Base-by-base conservation (phyloP, 2,888 invertebrate genomes). In the Eurytoma adleriae region DNA sequence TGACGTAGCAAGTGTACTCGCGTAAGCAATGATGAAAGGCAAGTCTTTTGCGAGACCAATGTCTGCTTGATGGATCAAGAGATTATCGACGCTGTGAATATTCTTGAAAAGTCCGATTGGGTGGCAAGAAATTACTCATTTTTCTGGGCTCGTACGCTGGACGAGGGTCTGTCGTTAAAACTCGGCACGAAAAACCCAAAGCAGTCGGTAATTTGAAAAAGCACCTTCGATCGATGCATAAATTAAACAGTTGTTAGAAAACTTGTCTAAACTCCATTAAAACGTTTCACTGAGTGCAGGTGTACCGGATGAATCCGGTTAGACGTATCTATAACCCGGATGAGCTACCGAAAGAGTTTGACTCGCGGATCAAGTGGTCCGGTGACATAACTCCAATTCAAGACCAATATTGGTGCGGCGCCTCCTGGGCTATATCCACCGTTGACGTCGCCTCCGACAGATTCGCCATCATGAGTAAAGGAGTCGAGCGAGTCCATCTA, bases 361-460 rank as follows among this genome's bases (percentile, higher is more conserved):
- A 98, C 89, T 92, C 97, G 0, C 92, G 96, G 16, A 89, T 91
- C 0, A 93, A 93, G 71, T 98, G 98, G 98, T 94, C 94, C 0
- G 92, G 92, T 1, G 93, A 93, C 85, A 95, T 98, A 71, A 94
- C 95, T 0, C 93, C 93, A 0, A 91, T 96, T 4, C 92, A 93
- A 4, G 95, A 96, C 90, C 96, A 96, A 91, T 94, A 94, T 82
- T 94, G 94, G 94, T 92, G 98, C 88, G 98, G 96, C 0, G 94
- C 98, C 0, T 98, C 98, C 2, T 99, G 98, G 98, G 98, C 97
- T 0, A 93, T 98, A 40, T 96, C 97, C 0, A 96, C 98, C 0
- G 95, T 95, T 14, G 94, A 94, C 16, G 95, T 97, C 57, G 95
- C 95, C 75, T 95, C 96, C 70, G 96, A 96, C 90, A 93, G 96